These are phyloP conservation scores for Apocheima hispidaria DNA, from an alignment of 2,888 invertebrate species.

Conservation along the genomic window DNA sequence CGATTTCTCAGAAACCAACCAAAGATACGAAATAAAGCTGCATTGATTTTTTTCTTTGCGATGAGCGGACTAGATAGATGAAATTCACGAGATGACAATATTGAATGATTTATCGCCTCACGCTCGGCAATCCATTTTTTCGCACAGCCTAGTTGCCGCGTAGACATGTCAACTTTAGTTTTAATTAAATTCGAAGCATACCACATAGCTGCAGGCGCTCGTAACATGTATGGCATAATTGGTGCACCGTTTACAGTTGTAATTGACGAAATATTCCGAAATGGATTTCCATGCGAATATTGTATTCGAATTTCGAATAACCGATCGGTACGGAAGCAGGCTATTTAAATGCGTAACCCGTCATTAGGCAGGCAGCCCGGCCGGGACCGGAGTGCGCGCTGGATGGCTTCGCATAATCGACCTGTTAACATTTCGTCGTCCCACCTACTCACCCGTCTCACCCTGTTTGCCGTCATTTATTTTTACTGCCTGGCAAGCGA, in stretches of 20 bases:
- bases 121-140: conserved; percentile 22
- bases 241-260: conserved; percentile 37
- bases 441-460: conserved; percentile 47
- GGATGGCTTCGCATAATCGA: conserved; percentile 79
- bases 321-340: conserved; percentile 71
- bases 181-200: conserved; percentile 31
- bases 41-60: not conserved
- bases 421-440: conserved; percentile 75
- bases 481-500: conserved; percentile 66
- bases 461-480: conserved; percentile 67
- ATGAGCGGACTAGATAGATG: conserved; percentile 18
- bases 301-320: conserved; percentile 64
- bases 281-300: conserved; percentile 64
- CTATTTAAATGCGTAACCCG: conserved; percentile 83
- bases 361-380: conserved; percentile 73
- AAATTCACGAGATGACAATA: conserved; percentile 31
- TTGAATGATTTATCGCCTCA: conserved; percentile 31
- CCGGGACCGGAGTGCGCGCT: conserved; percentile 64
- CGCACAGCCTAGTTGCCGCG: conserved; percentile 18
- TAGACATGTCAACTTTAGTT: conserved; percentile 22
- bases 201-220: conserved; percentile 8
- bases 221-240: conserved; percentile 31
- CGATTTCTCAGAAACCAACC: conserved; percentile 24
- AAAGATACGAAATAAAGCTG: conserved; percentile 7
- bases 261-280: conserved; percentile 60